phyloP scores from a whole-genome alignment of 2,797 vertebrate species.

The Spea hammondii region DNA sequence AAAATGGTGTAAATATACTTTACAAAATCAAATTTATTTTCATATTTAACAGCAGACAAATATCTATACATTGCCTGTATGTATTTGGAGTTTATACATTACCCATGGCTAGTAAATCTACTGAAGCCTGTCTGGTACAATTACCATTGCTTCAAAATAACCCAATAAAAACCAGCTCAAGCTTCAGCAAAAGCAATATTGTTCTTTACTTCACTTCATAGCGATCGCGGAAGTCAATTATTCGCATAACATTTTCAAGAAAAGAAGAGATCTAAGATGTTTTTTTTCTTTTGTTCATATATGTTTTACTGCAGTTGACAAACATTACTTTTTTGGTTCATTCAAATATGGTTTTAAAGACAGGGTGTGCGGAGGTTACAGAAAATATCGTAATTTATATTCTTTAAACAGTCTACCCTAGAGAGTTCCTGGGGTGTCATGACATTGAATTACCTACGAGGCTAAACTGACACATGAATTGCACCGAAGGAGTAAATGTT shows the following conservation, averaged over 20 bases:
- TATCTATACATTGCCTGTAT: background rate
- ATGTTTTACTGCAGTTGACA: background rate
- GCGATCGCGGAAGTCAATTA: constrained; percentile 8
- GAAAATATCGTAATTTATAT: constrained; percentile 3
- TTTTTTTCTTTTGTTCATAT: background rate
- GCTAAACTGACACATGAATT: background rate
- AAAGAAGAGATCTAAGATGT: constrained; percentile 12
- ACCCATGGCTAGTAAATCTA: background rate
- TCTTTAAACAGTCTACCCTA: background rate
- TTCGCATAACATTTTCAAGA: background rate
- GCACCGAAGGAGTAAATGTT: background rate
- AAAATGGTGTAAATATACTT: too few relatives aligned
- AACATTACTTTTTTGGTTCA: background rate
- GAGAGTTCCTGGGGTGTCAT: background rate
- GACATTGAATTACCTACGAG: background rate
- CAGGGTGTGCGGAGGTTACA: background rate
- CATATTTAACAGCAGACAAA: background rate
- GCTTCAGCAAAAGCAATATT: background rate
- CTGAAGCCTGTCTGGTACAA: background rate
- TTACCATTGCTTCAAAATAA: background rate
- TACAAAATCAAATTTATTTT: too few relatives aligned
- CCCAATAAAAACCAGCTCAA: background rate
- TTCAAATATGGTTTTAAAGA: background rate
- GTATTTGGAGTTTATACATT: constrained; percentile 5
- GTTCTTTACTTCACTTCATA: background rate